Evolutionary conservation across 2,113 vertebrate genomes (phyloP).

Genomic region (Phalacrocorax brasilianus): DNA sequence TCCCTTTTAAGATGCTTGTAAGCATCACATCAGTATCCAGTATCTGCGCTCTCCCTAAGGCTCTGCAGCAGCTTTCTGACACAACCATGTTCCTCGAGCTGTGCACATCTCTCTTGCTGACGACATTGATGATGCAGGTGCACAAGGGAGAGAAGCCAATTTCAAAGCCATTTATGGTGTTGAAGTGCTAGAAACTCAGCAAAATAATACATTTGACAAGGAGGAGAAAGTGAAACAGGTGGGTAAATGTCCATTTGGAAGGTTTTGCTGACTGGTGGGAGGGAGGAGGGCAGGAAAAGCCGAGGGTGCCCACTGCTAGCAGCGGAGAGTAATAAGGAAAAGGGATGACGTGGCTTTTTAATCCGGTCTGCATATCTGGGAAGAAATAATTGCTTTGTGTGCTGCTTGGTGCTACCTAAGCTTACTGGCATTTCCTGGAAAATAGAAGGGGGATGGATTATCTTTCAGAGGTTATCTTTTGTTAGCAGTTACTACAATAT

Average conservation of each 20-base stretch:
- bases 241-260: neutral
- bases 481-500: neutral
- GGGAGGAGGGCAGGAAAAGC: neutral
- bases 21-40: slow-evolving; percentile 23
- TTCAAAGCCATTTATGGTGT: slow-evolving; percentile 62
- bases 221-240: slow-evolving; percentile 44
- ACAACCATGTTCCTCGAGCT: slow-evolving; percentile 28
- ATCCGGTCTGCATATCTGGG: slow-evolving; percentile 16
- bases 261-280: neutral
- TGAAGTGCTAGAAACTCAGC: slow-evolving; percentile 30
- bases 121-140: slow-evolving; percentile 64
- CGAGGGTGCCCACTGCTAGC: neutral
- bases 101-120: slow-evolving; percentile 51
- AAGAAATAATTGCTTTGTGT: slow-evolving; percentile 1
- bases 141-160: slow-evolving; percentile 46
- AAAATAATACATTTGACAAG: slow-evolving; percentile 25
- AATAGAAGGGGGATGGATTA: neutral
- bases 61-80: slow-evolving; percentile 28
- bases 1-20: slow-evolving; percentile 19
- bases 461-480: neutral
- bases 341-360: slow-evolving; percentile 32
- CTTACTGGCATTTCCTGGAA: neutral
- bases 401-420: neutral
- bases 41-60: slow-evolving; percentile 37
- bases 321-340: neutral